Percentiles rank a stretch among this genome's conserved stretches.
Evolutionary conservation across 2,113 vertebrate species (phyloP).

Genomic region (Genyomyrus donnyi): DNA sequence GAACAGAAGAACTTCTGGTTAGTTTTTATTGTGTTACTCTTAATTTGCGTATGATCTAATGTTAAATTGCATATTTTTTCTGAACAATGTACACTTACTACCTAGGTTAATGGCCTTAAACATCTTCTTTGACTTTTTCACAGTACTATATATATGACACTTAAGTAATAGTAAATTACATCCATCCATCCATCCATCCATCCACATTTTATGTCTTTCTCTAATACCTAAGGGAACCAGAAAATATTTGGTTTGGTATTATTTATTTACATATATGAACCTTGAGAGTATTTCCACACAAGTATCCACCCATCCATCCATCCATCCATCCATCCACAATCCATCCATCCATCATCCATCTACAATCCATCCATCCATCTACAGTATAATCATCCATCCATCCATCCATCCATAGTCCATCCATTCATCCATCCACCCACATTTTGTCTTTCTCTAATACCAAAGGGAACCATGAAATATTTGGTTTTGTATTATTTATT

Average conservation of each 20-base stretch:
- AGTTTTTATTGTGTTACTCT: not conserved
- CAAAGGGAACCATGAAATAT: not conserved
- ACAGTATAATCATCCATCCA: not conserved
- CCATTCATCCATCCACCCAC: no score
- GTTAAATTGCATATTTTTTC: not conserved
- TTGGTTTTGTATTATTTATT: not conserved
- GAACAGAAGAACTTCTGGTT: not conserved
- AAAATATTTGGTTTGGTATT: not conserved
- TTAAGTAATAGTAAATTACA: not conserved
- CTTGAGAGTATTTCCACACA: not conserved
- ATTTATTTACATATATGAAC: not conserved
- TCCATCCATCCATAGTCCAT: not conserved
- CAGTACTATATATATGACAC: not conserved
- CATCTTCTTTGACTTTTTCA: not conserved
- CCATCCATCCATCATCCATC: not conserved
- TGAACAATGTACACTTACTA: not conserved
- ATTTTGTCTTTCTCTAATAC: not conserved
- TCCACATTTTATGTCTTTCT: not conserved
- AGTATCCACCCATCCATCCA: not conserved
- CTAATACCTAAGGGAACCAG: not conserved
- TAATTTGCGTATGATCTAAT: not conserved
- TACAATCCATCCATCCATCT: not conserved
- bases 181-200: no score
- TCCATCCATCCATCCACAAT: not conserved
- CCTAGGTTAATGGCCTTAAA: not conserved